phyloP scores from a whole-genome alignment of 2,888 invertebrate species.

The Myopa tessellatipennis region DNA sequence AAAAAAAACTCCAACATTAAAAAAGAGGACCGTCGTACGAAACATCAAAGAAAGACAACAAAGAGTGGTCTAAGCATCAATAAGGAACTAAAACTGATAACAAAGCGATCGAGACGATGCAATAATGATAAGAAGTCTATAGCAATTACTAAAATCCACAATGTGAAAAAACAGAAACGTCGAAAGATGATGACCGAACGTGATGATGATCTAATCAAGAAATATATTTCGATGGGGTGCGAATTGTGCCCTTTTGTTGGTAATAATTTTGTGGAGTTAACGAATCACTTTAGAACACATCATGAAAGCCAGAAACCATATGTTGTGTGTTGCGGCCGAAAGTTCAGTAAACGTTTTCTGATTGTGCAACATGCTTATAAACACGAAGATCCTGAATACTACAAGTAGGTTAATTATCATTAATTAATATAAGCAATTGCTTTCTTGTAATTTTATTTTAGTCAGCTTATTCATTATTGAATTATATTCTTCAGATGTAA shows the following conservation, averaged over 20 bases:
- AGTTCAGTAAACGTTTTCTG: conserved; percentile 62
- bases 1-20: background rate
- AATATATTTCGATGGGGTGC: conserved; percentile 64
- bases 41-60: conserved; percentile 4
- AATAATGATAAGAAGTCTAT: conserved; percentile 27
- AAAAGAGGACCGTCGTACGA: background rate
- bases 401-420: conserved; percentile 57
- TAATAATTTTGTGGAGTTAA: conserved; percentile 60
- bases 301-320: conserved; percentile 59
- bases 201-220: conserved; percentile 61
- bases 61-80: too few relatives aligned
- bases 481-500: conserved; percentile 54
- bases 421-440: background rate
- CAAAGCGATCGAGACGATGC: conserved; percentile 39
- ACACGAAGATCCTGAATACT: conserved; percentile 66
- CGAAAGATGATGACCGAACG: conserved; percentile 54
- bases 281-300: conserved; percentile 60
- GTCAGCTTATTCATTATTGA: background rate
- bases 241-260: conserved; percentile 61
- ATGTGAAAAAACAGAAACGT: conserved; percentile 47
- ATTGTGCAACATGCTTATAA: conserved; percentile 65
- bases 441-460: background rate
- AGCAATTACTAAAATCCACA: conserved; percentile 28
- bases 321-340: conserved; percentile 65
- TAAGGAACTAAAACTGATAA: conserved; percentile 7